A percentile compares a stretch with the other conserved stretches of the same genome.
Conservation (phyloP, 1,140 invertebrate genomes). For the Wasmannia auropunctata region DNA sequence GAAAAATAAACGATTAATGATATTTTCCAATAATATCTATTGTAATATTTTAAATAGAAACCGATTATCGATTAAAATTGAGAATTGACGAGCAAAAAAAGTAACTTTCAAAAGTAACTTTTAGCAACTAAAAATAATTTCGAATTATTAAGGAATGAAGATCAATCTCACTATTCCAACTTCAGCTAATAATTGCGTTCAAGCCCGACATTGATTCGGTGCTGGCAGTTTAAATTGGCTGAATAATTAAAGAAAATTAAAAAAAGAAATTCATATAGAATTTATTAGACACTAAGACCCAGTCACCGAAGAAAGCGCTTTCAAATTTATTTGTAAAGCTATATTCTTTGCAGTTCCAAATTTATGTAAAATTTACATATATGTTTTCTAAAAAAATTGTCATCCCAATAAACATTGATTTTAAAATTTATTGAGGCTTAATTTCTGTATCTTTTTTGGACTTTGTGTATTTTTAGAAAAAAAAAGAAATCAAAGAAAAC, state of each 20-base stretch:
- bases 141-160: too few relatives aligned
- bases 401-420: background rate
- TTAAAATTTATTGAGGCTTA: background rate
- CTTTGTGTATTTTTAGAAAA: background rate
- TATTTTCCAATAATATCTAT: too few relatives aligned
- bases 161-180: too few relatives aligned
- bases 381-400: background rate
- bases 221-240: too few relatives aligned
- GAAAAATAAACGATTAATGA: background rate
- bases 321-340: too few relatives aligned
- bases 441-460: background rate
- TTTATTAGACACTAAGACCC: too few relatives aligned
- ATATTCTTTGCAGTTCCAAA: background rate
- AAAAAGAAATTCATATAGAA: too few relatives aligned
- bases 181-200: too few relatives aligned
- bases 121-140: too few relatives aligned
- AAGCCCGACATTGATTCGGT: too few relatives aligned
- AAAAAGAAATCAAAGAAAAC: background rate
- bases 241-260: too few relatives aligned
- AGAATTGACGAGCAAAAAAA: background rate
- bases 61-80: background rate
- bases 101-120: background rate
- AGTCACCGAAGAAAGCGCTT: too few relatives aligned
- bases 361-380: background rate
- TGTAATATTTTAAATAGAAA: background rate